These are phyloP conservation scores for Drosophila koepferae DNA, from an alignment of 2,888 invertebrate genomes.

Conservation along the genomic window DNA sequence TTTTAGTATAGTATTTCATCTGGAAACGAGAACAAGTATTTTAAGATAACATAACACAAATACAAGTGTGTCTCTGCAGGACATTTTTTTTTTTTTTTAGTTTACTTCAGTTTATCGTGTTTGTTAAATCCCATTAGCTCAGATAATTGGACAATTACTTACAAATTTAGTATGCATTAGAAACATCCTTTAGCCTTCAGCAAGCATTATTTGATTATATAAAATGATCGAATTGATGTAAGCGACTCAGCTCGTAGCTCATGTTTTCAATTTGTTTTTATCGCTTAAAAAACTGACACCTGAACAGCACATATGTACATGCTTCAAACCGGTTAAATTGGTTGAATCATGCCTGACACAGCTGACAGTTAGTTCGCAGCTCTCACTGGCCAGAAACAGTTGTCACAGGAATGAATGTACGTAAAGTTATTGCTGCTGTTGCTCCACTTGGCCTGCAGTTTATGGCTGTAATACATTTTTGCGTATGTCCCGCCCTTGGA, in stretches of 20 bases:
- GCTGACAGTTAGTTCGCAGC: neutral
- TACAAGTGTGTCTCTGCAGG: too few species aligned
- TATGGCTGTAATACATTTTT: conserved; percentile 69
- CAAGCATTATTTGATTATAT: neutral
- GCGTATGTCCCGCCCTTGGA: conserved; percentile 10
- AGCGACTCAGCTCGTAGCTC: neutral
- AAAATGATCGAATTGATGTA: neutral
- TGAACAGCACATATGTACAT: conserved; percentile 8
- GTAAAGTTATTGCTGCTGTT: conserved; percentile 6
- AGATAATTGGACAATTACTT: neutral
- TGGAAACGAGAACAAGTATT: neutral
- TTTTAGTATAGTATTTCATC: too few species aligned
- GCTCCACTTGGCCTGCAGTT: conserved; percentile 51
- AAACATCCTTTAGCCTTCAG: neutral
- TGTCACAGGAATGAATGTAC: conserved; percentile 11
- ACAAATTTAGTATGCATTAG: neutral
- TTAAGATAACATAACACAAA: too few species aligned
- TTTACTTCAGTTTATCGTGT: neutral
- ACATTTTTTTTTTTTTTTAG: too few species aligned
- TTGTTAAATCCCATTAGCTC: too few species aligned
- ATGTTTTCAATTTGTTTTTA: neutral
- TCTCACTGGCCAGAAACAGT: conserved; percentile 12
- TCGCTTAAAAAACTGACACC: conserved; percentile 17
- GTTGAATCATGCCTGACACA: conserved; percentile 6
- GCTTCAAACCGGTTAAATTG: conserved; percentile 20